A percentile compares a stretch with the other conserved stretches of the same genome.
phyloP scores from a whole-genome alignment of 2,113 vertebrate genomes.

The Amblyopsis rosae region DNA sequence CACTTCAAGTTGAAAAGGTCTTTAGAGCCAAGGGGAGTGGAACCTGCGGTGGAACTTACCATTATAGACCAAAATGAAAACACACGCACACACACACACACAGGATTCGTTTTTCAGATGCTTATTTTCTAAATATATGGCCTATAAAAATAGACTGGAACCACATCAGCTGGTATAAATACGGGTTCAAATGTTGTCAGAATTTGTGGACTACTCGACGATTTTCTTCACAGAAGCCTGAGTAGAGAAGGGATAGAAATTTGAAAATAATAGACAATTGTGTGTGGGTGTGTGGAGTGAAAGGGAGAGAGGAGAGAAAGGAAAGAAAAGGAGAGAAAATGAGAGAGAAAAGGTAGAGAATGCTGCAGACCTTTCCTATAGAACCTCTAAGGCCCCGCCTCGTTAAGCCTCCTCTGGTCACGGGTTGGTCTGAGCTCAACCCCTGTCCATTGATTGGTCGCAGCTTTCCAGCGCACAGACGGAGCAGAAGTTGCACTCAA shows the following conservation, averaged over 20 bases:
- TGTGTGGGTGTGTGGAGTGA: too few species aligned
- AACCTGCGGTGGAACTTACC: constrained; percentile 59
- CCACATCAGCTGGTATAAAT: constrained; percentile 44
- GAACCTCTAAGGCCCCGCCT: constrained; percentile 55
- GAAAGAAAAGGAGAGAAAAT: not conserved
- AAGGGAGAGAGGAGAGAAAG: not conserved
- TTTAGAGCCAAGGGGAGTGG: constrained; percentile 53
- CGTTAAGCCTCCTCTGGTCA: constrained; percentile 18
- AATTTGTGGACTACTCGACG: constrained; percentile 30
- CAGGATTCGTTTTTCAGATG: constrained; percentile 31
- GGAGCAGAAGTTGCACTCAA: constrained; percentile 56
- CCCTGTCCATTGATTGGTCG: constrained; percentile 59
- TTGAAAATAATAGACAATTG: not conserved
- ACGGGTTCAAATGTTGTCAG: constrained; percentile 50
- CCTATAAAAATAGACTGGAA: constrained; percentile 46
- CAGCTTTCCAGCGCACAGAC: constrained; percentile 21
- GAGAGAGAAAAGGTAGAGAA: constrained; percentile 12
- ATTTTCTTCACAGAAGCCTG: constrained; percentile 26
- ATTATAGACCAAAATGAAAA: constrained; percentile 50
- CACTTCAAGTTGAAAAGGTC: constrained; percentile 56
- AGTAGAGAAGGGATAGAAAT: not conserved
- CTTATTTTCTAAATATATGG: constrained; percentile 49
- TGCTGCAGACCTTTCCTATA: constrained; percentile 15
- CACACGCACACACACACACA: not conserved
- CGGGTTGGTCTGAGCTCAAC: constrained; percentile 62